Evolutionary conservation across 2,113 vertebrate genomes (phyloP).

Genomic region (Ailuropoda melanoleuca): DNA sequence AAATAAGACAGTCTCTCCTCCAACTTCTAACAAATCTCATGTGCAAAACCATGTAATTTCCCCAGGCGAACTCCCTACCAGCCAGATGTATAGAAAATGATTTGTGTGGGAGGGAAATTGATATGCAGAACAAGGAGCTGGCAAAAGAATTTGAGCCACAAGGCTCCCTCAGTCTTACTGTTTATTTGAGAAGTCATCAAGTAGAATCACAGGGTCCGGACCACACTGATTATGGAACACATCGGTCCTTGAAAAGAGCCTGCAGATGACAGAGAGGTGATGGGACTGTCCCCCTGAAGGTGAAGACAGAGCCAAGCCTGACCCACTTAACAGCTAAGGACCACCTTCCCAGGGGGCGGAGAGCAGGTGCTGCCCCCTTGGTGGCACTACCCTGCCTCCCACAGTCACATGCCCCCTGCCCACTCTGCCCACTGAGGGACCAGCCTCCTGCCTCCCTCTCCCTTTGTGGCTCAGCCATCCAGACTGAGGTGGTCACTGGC

Average conservation of each 20-base stretch:
- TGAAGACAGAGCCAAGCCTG: background rate
- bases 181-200: constrained; percentile 17
- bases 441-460: background rate
- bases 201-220: background rate
- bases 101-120: constrained; percentile 63
- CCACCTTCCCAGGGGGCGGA: background rate
- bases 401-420: background rate
- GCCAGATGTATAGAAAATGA: constrained; percentile 62
- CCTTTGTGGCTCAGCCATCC: background rate
- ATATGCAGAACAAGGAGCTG: constrained; percentile 63
- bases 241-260: background rate
- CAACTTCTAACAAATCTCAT: constrained; percentile 70
- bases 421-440: background rate
- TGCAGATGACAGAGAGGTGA: background rate
- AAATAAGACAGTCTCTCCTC: constrained; percentile 67
- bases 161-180: constrained; percentile 53
- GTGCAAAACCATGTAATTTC: constrained; percentile 71
- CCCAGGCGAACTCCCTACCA: constrained; percentile 52
- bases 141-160: constrained; percentile 74
- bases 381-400: background rate
- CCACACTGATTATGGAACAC: background rate
- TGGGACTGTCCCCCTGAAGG: background rate
- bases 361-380: background rate
- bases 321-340: background rate
- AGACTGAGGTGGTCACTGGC: too few species aligned